Evolutionary conservation across 2,888 invertebrate genomes (phyloP).

Genomic region (Tachina fera): DNA sequence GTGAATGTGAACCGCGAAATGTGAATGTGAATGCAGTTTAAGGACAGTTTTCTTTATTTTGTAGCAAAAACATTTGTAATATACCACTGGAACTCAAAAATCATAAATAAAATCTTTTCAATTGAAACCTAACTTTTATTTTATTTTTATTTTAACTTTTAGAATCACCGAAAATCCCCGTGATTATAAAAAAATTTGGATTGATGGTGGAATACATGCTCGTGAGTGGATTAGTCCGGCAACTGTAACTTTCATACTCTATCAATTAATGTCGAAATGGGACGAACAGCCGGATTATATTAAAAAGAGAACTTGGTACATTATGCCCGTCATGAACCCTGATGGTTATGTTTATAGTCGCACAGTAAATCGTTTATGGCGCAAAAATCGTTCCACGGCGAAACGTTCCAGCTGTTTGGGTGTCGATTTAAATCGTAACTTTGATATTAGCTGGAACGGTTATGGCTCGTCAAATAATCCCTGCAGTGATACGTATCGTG

Average conservation of each 20-base stretch:
- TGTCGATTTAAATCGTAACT: slow-evolving; percentile 93
- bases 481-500: slow-evolving; percentile 92
- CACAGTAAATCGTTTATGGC: slow-evolving; percentile 91
- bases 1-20: too few species aligned
- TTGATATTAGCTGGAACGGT: slow-evolving; percentile 93
- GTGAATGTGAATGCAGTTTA: too few species aligned
- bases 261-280: slow-evolving; percentile 87
- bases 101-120: background rate
- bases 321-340: slow-evolving; percentile 90
- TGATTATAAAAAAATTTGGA: slow-evolving; percentile 87
- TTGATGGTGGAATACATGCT: slow-evolving; percentile 92
- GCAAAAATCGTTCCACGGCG: slow-evolving; percentile 87
- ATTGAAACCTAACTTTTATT: background rate
- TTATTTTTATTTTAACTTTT: slow-evolving; percentile 20
- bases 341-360: slow-evolving; percentile 95
- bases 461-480: slow-evolving; percentile 85
- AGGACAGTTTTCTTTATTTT: too few species aligned
- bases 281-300: slow-evolving; percentile 86
- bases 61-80: too few species aligned
- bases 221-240: slow-evolving; percentile 95
- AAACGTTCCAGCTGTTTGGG: slow-evolving; percentile 85
- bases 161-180: slow-evolving; percentile 88
- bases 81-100: too few species aligned
- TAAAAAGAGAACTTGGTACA: slow-evolving; percentile 91
- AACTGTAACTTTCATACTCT: slow-evolving; percentile 89